Evolutionary conservation across 2,113 vertebrate species (phyloP), one percentile per base, ranked within the genome.

Genomic region (Ctenodactylus gundi): DNA sequence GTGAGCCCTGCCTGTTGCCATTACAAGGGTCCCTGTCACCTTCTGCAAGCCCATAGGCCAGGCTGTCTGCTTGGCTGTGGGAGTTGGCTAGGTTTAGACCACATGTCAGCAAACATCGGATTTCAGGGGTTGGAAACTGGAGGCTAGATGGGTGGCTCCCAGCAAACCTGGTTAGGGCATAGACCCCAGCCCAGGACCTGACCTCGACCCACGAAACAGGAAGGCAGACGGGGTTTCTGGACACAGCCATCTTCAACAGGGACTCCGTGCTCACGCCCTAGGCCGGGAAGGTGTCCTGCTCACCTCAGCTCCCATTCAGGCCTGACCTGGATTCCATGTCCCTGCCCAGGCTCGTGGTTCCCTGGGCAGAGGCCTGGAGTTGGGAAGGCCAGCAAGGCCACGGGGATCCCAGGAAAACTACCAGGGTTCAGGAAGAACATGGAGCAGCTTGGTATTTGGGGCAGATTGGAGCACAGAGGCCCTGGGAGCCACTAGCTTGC

Each of bases 181-280:
- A 83, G 55, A 49, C 44, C 41, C 4, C 14, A 29, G 1, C n/a
- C 53, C 10, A n/a, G 75, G 39, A 14, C 27, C 31, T 17, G 49
- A 31, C 23, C 65, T 1, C 77, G 55, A 72, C 49, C 23, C 29
- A 11, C 3, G 15, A 14, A 21, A 31, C 18, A 81, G 51, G 36
- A 36, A n/a, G n/a, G 29, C 4, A 4, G 12, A 46, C 14, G 6
- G 17, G 5, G 8, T 31, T 25, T 29, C 29, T n/a, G 58, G 9
- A 49, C 41, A 14, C 0, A 20, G 62, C 18, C 0, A 2, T 20
- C 4, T 29, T 11, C 0, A n/a, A 62, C 23, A 58, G 25, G 76
- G 58, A 4, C 55, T 21, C 13, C 2, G 31, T 23, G 75, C 68
- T 53, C 23, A 31, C 18, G n/a, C 75, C 18, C 20, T 41, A 13